phyloP scores from a whole-genome alignment of 2,888 invertebrate genomes.

The Thera britannica region DNA sequence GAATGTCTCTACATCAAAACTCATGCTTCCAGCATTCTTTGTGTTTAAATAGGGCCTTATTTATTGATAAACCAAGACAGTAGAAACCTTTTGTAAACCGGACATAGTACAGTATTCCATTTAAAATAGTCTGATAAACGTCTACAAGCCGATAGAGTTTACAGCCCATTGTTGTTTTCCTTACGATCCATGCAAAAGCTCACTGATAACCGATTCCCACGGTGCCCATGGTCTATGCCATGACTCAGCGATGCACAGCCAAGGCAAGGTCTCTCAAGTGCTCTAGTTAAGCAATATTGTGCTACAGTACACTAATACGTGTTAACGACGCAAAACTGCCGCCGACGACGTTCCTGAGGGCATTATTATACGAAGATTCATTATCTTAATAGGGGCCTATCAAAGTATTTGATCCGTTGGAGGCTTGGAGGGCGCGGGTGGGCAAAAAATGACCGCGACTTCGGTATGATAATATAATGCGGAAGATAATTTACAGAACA shows the following conservation, averaged over 20 bases:
- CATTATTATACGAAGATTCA: slow-evolving; percentile 53
- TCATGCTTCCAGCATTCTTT: too few relatives aligned
- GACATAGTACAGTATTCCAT: slow-evolving; percentile 22
- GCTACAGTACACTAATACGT: slow-evolving; percentile 57
- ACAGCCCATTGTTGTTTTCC: slow-evolving; percentile 47
- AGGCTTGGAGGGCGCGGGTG: slow-evolving; percentile 28
- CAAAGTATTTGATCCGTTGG: slow-evolving; percentile 17
- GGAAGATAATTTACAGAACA: slow-evolving; percentile 35
- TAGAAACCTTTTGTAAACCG: slow-evolving; percentile 11
- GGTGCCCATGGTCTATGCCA: slow-evolving; percentile 53
- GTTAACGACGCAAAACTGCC: slow-evolving; percentile 66
- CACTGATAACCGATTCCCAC: slow-evolving; percentile 62
- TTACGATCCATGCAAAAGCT: slow-evolving; percentile 51
- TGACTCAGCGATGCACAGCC: slow-evolving; percentile 65
- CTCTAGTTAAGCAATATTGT: slow-evolving; percentile 48
- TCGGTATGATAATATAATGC: slow-evolving; percentile 28
- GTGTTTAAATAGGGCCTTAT: too few relatives aligned
- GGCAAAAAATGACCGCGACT: slow-evolving; percentile 40
- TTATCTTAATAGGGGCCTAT: slow-evolving; percentile 28
- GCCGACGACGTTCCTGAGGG: slow-evolving; percentile 55
- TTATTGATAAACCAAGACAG: background rate
- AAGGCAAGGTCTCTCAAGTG: slow-evolving; percentile 65
- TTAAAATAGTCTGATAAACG: slow-evolving; percentile 35
- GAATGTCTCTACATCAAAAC: too few relatives aligned
- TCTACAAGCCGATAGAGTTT: slow-evolving; percentile 36